Conservation (phyloP, 2,113 vertebrate genomes). For the Aegypius monachus region DNA sequence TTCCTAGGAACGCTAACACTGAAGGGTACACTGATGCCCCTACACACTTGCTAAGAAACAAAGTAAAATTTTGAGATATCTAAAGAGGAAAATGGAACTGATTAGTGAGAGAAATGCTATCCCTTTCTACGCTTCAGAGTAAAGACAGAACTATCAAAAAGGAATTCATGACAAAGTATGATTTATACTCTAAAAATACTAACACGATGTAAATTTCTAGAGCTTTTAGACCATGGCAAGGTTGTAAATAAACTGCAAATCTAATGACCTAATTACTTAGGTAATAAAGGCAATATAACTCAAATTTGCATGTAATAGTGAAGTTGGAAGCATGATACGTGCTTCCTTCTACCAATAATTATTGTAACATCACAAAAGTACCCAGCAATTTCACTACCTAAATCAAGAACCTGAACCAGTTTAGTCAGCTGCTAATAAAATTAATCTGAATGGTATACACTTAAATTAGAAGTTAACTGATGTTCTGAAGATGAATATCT, state of each 20-base stretch:
- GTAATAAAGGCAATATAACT: background rate
- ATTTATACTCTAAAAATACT: background rate
- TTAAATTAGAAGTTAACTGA: background rate
- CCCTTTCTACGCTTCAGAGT: background rate
- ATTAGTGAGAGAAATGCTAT: background rate
- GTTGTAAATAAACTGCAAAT: background rate
- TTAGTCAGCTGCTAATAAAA: background rate
- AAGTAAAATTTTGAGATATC: background rate
- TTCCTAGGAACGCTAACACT: background rate
- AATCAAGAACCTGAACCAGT: background rate
- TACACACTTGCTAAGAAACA: background rate
- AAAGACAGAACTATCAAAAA: background rate
- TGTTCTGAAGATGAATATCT: background rate
- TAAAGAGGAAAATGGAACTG: background rate
- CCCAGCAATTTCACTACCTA: background rate
- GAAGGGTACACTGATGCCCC: background rate
- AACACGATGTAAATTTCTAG: background rate
- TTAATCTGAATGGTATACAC: background rate
- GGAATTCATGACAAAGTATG: background rate
- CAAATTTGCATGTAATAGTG: background rate
- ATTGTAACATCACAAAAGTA: background rate
- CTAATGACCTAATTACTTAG: background rate
- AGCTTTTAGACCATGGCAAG: background rate
- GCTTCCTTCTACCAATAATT: background rate
- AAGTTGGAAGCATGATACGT: background rate